Conservation (phyloP, 2,113 vertebrate genomes). For the Phyllostomus discolor region DNA sequence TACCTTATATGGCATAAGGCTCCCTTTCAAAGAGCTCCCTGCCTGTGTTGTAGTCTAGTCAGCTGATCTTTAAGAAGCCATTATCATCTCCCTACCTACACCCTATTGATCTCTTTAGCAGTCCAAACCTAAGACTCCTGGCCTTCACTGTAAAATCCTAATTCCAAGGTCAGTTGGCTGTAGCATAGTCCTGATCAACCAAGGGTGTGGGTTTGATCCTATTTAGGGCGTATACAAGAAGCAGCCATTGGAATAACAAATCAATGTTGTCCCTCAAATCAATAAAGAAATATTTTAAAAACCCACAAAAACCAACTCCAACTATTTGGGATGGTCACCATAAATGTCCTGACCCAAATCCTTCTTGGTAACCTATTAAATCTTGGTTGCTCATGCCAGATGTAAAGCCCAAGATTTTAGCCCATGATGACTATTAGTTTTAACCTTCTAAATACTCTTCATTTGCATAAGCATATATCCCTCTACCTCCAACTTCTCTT, state of each 20-base stretch:
- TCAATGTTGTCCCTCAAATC: no score
- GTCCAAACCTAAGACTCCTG: background rate
- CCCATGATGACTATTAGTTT: background rate
- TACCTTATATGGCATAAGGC: background rate
- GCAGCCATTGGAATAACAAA: no score
- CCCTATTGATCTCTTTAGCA: background rate
- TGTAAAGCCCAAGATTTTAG: background rate
- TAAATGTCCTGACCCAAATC: background rate
- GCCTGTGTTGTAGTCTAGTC: background rate
- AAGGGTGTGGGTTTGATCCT: no score
- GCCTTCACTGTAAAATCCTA: background rate
- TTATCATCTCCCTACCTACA: no score
- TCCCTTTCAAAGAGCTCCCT: background rate
- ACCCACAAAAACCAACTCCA: background rate
- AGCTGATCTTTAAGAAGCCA: background rate
- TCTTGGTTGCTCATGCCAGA: background rate
- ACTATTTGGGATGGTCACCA: background rate
- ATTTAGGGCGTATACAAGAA: no score
- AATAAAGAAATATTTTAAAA: no score
- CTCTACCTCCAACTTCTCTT: background rate
- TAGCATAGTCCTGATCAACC: no score
- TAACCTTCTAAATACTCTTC: background rate
- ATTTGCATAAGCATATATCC: background rate
- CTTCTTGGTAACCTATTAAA: background rate
- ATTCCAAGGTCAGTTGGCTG: no score